A percentile compares a stretch with the other conserved stretches of the same genome.
Evolutionary conservation across 1,140 invertebrate genomes (phyloP).

Genomic region (Drosophila nasuta): DNA sequence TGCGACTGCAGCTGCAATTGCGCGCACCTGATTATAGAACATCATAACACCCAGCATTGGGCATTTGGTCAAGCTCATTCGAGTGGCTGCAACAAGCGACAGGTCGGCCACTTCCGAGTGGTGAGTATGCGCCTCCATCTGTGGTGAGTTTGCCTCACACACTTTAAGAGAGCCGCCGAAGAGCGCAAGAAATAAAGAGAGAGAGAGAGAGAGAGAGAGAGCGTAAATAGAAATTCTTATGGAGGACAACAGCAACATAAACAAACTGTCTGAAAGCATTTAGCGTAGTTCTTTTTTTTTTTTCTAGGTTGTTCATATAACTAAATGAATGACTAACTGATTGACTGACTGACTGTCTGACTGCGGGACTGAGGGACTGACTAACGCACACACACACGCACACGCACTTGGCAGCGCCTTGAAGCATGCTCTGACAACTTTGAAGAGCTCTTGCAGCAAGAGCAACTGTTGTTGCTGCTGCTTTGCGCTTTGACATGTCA

Average conservation of each 20-base stretch:
- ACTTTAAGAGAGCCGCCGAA: conserved; percentile 46
- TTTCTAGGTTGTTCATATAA: conserved; percentile 10
- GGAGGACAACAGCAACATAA: conserved; percentile 22
- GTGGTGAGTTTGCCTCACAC: conserved; percentile 35
- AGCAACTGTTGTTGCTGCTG: conserved; percentile 34
- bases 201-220: background rate
- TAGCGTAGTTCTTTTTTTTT: conserved; percentile 25
- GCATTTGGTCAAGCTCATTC: conserved; percentile 20
- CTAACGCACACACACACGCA: conserved; percentile 52
- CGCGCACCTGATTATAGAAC: conserved; percentile 7
- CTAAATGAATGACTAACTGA: conserved; percentile 31
- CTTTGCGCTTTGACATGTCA: background rate
- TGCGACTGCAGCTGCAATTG: conserved; percentile 1
- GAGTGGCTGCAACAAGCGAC: conserved; percentile 42
- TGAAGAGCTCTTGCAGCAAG: conserved; percentile 69
- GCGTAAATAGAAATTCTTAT: conserved; percentile 16
- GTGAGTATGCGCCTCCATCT: conserved; percentile 50
- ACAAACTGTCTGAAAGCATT: conserved; percentile 50
- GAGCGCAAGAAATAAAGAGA: background rate
- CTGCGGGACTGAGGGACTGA: background rate
- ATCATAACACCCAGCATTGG: background rate
- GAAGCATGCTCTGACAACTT: conserved; percentile 76
- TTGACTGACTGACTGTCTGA: conserved; percentile 31
- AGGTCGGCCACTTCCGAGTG: conserved; percentile 49
- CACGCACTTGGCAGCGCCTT: conserved; percentile 69